phyloP scores from a whole-genome alignment of 1,140 invertebrate genomes.

The Reticulitermes speratus region DNA sequence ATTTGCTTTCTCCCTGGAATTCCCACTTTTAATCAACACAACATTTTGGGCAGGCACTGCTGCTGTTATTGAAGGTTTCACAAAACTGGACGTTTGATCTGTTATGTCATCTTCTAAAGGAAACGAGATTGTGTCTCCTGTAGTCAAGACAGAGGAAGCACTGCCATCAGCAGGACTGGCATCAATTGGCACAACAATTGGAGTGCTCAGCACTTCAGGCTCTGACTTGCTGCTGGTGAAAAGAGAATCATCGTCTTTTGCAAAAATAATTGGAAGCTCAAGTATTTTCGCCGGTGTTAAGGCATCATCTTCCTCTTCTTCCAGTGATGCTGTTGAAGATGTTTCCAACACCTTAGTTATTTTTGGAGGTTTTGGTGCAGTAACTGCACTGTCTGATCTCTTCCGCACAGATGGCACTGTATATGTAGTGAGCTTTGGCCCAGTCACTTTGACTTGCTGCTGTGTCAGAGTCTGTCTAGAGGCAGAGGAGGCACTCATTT shows the following conservation, averaged over 20 bases:
- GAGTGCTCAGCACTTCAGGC: constrained; percentile 5
- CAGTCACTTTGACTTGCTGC: constrained; percentile 50
- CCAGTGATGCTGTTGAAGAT: constrained; percentile 37
- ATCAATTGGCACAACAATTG: constrained; percentile 29
- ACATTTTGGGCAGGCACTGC: constrained; percentile 46
- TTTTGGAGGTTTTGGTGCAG: constrained; percentile 1
- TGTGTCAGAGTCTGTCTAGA: constrained; percentile 42
- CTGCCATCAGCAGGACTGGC: constrained; percentile 42
- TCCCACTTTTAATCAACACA: constrained; percentile 35
- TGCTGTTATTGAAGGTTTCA: constrained; percentile 43
- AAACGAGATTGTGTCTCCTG: constrained; percentile 36
- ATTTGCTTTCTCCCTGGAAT: constrained; percentile 42
- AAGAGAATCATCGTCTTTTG: constrained; percentile 55
- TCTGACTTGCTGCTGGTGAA: constrained; percentile 15
- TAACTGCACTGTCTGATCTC: background rate
- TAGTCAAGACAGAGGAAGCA: constrained; percentile 37
- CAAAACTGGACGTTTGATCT: constrained; percentile 35
- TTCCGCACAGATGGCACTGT: constrained; percentile 22
- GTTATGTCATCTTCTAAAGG: constrained; percentile 38
- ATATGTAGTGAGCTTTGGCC: constrained; percentile 38
- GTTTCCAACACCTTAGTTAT: constrained; percentile 36
- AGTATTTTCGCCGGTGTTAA: constrained; percentile 60
- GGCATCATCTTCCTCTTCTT: constrained; percentile 36
- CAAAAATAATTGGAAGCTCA: constrained; percentile 66
- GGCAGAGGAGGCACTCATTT: constrained; percentile 23